phyloP scores from a whole-genome alignment of 37 sponge, comb jelly and placozoan genomes.

The Chondrosia reniformis region DNA sequence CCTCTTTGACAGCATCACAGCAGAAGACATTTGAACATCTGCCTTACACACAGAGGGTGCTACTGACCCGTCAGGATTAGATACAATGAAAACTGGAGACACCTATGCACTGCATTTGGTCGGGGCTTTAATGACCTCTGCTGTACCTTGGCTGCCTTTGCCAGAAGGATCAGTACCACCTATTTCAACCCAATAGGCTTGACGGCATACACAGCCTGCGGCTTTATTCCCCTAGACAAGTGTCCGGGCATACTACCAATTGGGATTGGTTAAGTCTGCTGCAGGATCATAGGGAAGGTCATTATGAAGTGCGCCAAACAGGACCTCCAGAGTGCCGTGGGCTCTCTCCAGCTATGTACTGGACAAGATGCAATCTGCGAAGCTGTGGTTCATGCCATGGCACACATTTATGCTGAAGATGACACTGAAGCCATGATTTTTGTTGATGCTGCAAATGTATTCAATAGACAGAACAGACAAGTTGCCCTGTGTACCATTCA shows the following conservation, averaged over 20 bases:
- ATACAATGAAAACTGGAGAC: not conserved
- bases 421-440: conserved; percentile 15
- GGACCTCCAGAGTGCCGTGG: conserved; percentile 4
- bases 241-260: not conserved
- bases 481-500: conserved; percentile 3
- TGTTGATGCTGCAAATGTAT: conserved; percentile 4
- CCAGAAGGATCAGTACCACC: conserved; percentile 10
- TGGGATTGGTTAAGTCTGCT: not conserved
- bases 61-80: not conserved
- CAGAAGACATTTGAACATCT: conserved; percentile 8
- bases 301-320: conserved; percentile 9
- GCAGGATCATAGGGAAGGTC: not conserved
- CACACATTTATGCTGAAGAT: not conserved
- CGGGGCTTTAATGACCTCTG: not conserved
- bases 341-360: conserved; percentile 7
- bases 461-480: not conserved
- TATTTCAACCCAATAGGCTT: not conserved
- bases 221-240: conserved; percentile 11
- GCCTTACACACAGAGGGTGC: conserved; percentile 1
- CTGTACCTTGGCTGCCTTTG: not conserved
- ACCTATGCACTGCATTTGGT: conserved; percentile 5
- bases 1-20: conserved; percentile 1
- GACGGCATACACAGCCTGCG: not conserved
- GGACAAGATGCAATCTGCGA: conserved; percentile 4
- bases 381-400: not conserved